A percentile compares a stretch with the other conserved stretches of the same genome.
These are phyloP conservation scores for Lamellibrachia satsuma DNA, from an alignment of 2,888 invertebrate species.

Conservation along the genomic window DNA sequence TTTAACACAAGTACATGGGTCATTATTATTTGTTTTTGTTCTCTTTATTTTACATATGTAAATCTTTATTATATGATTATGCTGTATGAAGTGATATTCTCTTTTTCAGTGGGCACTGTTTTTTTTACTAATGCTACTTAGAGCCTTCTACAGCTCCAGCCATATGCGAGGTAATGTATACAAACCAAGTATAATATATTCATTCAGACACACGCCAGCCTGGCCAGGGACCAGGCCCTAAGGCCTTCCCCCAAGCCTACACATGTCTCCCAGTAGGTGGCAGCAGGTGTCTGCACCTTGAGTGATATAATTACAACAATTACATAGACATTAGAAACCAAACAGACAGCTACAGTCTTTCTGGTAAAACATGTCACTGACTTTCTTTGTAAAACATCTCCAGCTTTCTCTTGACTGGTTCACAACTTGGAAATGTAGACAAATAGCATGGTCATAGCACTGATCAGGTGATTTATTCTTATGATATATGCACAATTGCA, in stretches of 20 bases:
- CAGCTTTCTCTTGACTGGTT: not conserved
- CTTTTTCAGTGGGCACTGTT: too few species aligned
- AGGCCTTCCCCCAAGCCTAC: not conserved
- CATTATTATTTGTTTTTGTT: too few species aligned
- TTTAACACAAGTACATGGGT: too few species aligned
- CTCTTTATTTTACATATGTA: too few species aligned
- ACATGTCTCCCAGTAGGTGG: conserved; percentile 10
- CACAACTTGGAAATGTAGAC: not conserved
- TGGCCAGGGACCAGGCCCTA: not conserved
- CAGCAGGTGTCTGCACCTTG: not conserved
- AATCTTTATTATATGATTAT: too few species aligned
- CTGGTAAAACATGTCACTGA: not conserved
- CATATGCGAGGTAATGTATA: not conserved
- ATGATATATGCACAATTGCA: not conserved
- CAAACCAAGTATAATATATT: not conserved
- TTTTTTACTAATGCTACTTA: too few species aligned
- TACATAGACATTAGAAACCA: not conserved
- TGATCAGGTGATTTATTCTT: not conserved
- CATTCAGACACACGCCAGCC: not conserved
- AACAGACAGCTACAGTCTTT: not conserved
- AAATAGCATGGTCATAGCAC: not conserved
- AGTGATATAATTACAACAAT: not conserved
- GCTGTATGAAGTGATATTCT: too few species aligned
- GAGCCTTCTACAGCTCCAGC: too few species aligned
- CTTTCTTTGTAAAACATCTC: not conserved